Conservation (phyloP, 2,113 vertebrate genomes). For the Greenwoodochromis staneri region DNA sequence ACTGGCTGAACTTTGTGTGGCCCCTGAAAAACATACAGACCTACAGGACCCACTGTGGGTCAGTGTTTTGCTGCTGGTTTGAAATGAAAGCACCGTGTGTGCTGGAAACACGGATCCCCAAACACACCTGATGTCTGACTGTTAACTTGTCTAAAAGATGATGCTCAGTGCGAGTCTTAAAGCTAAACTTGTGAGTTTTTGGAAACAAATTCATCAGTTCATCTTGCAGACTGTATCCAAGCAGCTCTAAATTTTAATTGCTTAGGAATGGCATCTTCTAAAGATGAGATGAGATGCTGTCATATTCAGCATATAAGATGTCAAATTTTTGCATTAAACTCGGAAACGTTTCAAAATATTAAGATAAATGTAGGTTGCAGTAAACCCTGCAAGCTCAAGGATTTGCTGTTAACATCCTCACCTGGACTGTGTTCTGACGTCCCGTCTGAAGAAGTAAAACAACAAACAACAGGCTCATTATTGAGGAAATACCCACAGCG, state of each 20-base stretch:
- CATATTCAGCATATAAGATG: not conserved
- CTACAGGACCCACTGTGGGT: not conserved
- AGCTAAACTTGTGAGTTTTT: not conserved
- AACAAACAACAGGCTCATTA: not conserved
- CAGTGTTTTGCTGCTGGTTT: not conserved
- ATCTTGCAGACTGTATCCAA: not conserved
- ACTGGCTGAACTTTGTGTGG: conserved; percentile 41
- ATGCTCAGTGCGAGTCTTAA: not conserved
- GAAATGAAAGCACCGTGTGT: not conserved
- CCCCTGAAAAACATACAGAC: conserved; percentile 22
- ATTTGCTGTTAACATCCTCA: not conserved
- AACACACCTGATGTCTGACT: not conserved
- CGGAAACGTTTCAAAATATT: not conserved
- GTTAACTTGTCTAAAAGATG: not conserved
- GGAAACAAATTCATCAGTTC: not conserved
- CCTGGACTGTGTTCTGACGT: not conserved
- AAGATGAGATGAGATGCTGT: not conserved
- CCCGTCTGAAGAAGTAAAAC: not conserved
- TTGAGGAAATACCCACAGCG: not conserved
- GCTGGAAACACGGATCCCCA: not conserved
- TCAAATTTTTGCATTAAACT: not conserved
- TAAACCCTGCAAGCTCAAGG: not conserved
- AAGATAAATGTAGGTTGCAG: not conserved
- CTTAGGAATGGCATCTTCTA: not conserved
- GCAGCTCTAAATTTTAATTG: not conserved